These are phyloP conservation scores for Toxotes jaculatrix DNA, from an alignment of 2,113 vertebrate species.

Conservation along the genomic window DNA sequence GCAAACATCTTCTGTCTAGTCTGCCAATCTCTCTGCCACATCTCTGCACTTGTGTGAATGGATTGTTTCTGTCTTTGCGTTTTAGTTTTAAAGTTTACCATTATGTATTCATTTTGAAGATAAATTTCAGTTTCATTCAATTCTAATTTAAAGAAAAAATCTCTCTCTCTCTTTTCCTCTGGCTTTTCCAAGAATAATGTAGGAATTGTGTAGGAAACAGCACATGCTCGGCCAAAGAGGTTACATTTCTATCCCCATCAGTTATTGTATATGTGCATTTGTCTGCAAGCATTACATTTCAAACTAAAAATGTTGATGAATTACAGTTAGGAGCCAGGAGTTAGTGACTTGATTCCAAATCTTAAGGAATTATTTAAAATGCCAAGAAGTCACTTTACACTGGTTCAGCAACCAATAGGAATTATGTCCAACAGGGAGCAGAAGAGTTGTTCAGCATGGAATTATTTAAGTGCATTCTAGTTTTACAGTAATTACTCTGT, in stretches of 20 bases:
- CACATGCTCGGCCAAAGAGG: no score
- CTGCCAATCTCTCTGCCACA: conserved; percentile 20
- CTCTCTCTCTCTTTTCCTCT: no score
- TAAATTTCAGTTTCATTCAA: background rate
- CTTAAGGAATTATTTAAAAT: background rate
- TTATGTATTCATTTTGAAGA: background rate
- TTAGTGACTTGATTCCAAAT: no score
- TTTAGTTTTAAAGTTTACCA: background rate
- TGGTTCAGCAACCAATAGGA: background rate
- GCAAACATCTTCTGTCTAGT: conserved; percentile 15
- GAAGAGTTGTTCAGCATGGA: background rate
- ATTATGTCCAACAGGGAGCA: background rate
- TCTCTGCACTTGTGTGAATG: no score
- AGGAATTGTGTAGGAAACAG: no score
- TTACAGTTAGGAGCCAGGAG: no score
- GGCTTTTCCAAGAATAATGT: no score
- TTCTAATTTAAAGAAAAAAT: background rate
- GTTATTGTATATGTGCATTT: background rate
- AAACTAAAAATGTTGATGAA: background rate
- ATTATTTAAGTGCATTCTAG: background rate
- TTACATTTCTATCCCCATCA: no score
- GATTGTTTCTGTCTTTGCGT: background rate
- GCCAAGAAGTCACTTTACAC: background rate
- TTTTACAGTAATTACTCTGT: conserved; percentile 24
- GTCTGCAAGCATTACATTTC: background rate